A percentile compares a stretch with the other conserved stretches of the same genome.
These are phyloP conservation scores for Chrysotoxum bicinctum DNA, from an alignment of 2,888 invertebrate genomes.

Conservation along the genomic window DNA sequence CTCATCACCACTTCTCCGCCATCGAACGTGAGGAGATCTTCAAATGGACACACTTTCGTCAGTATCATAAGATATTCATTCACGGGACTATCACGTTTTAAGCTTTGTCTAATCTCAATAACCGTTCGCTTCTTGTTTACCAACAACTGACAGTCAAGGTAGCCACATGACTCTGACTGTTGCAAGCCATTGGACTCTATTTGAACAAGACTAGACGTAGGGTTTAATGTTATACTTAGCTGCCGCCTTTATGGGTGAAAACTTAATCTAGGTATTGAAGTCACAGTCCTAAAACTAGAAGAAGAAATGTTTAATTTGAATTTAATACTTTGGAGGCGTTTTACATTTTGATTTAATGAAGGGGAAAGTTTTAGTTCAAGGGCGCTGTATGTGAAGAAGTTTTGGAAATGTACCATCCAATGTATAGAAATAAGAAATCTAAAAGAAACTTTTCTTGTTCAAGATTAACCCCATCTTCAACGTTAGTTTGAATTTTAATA, in stretches of 20 bases:
- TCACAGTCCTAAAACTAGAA: neutral
- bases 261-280: neutral
- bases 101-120: neutral
- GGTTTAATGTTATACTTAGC: neutral
- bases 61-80: conserved; percentile 12
- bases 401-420: neutral
- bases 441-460: too few relatives aligned
- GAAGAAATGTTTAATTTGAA: neutral
- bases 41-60: conserved; percentile 6
- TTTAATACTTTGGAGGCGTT: neutral
- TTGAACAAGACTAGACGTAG: neutral
- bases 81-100: conserved; percentile 8
- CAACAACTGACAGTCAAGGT: conserved; percentile 21
- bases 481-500: too few relatives aligned
- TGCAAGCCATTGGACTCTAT: conserved; percentile 2
- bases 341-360: neutral
- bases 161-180: neutral
- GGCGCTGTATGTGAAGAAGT: neutral
- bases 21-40: conserved; percentile 34
- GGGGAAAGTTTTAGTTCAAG: conserved; percentile 30
- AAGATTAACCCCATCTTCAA: too few relatives aligned
- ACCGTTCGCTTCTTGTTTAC: conserved; percentile 29
- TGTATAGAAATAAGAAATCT: too few relatives aligned
- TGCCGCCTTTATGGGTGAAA: neutral
- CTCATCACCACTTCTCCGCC: conserved; percentile 4